phyloP scores from a whole-genome alignment of 2,888 invertebrate genomes.

The Eucriotettix oculatus region DNA sequence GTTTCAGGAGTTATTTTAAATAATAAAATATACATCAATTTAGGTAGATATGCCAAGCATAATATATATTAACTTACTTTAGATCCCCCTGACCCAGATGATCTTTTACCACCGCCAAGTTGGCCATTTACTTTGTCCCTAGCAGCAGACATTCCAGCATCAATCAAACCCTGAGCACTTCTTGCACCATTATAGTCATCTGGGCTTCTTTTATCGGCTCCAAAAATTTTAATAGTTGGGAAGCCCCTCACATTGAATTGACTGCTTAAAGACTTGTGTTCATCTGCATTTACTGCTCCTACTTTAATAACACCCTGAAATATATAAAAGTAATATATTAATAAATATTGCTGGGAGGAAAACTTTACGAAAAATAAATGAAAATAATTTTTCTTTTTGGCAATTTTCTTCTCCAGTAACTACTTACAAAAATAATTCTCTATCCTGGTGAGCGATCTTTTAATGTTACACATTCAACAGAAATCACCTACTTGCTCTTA shows the following conservation, averaged over 20 bases:
- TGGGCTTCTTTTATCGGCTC: constrained; percentile 63
- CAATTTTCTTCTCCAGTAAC: too few relatives aligned
- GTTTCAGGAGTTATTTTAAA: too few relatives aligned
- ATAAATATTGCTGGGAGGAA: too few relatives aligned
- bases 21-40: too few relatives aligned
- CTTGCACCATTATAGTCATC: constrained; percentile 72
- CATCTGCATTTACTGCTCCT: constrained; percentile 85
- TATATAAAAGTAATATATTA: neutral
- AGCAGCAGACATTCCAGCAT: constrained; percentile 64
- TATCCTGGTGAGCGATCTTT: too few relatives aligned
- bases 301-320: constrained; percentile 76
- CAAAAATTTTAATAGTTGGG: constrained; percentile 93
- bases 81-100: neutral
- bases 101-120: constrained; percentile 29
- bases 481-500: too few relatives aligned
- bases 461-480: too few relatives aligned
- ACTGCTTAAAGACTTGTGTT: constrained; percentile 62
- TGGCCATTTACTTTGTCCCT: constrained; percentile 51
- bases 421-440: too few relatives aligned
- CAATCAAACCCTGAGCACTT: constrained; percentile 72
- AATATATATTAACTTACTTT: too few relatives aligned
- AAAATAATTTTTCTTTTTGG: too few relatives aligned
- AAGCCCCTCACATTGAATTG: constrained; percentile 79
- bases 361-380: too few relatives aligned
- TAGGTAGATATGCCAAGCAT: too few relatives aligned